These are phyloP conservation scores for Hyles vespertilio DNA, from an alignment of 1,140 invertebrate species.

Conservation along the genomic window DNA sequence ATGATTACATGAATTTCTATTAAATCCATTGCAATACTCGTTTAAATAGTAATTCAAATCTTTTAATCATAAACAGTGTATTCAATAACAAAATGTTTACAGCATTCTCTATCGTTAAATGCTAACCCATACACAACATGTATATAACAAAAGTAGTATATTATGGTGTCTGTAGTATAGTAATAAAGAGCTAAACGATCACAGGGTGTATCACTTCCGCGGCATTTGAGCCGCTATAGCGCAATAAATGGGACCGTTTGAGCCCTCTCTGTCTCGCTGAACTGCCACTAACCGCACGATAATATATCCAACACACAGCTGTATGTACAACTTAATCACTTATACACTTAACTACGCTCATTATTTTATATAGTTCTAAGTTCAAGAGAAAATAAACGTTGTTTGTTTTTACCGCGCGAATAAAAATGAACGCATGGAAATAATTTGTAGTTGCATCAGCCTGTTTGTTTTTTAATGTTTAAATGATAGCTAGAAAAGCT, in stretches of 20 bases:
- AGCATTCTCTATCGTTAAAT: background rate
- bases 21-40: no score
- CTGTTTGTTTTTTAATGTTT: no score
- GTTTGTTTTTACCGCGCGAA: no score
- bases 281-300: slow-evolving; percentile 17
- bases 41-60: background rate
- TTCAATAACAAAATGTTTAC: background rate
- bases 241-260: slow-evolving; percentile 40
- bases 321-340: background rate
- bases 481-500: no score
- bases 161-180: slow-evolving; percentile 8
- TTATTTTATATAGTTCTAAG: no score
- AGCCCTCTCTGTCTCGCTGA: slow-evolving; percentile 25
- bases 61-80: background rate
- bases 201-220: slow-evolving; percentile 51
- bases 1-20: no score
- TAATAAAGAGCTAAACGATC: slow-evolving; percentile 48
- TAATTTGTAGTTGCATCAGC: no score
- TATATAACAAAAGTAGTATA: slow-evolving; percentile 1
- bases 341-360: background rate
- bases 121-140: background rate
- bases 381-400: no score
- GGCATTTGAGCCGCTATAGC: slow-evolving; percentile 56
- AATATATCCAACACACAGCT: slow-evolving; percentile 15
- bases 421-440: no score